Conservation (phyloP, 2,113 vertebrate genomes). For the Dasyurus viverrinus region DNA sequence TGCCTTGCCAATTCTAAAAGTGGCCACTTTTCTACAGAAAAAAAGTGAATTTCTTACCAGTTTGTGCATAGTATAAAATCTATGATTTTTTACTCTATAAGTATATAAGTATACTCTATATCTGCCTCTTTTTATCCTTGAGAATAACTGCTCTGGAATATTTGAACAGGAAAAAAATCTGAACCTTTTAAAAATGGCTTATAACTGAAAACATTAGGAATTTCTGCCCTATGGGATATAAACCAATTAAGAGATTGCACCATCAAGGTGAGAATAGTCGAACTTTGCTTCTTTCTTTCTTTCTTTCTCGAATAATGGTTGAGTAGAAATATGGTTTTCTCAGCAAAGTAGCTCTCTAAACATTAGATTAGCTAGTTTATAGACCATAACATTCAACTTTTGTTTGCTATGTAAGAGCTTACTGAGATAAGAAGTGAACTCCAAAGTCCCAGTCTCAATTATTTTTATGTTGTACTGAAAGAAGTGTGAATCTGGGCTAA, state of each 20-base stretch:
- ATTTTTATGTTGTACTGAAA: background rate
- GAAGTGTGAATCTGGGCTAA: background rate
- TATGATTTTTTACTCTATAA: background rate
- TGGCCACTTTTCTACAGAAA: background rate
- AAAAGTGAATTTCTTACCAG: background rate
- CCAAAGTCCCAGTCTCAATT: background rate
- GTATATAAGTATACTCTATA: no score
- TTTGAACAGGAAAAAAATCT: background rate
- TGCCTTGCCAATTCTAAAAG: background rate
- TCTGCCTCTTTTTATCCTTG: background rate
- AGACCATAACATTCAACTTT: background rate
- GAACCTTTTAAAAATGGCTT: background rate
- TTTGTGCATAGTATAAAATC: background rate
- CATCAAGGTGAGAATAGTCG: background rate
- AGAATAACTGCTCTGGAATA: background rate
- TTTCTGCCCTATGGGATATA: background rate
- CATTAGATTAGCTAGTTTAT: background rate
- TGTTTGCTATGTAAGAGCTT: background rate
- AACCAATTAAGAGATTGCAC: background rate
- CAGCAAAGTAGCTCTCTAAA: background rate
- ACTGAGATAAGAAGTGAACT: background rate
- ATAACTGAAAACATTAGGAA: background rate
- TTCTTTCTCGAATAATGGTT: background rate
- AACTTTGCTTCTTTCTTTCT: background rate
- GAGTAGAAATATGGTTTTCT: background rate